Evolutionary conservation across 2,888 invertebrate genomes (phyloP).

Genomic region (Cheilosia pagana): DNA sequence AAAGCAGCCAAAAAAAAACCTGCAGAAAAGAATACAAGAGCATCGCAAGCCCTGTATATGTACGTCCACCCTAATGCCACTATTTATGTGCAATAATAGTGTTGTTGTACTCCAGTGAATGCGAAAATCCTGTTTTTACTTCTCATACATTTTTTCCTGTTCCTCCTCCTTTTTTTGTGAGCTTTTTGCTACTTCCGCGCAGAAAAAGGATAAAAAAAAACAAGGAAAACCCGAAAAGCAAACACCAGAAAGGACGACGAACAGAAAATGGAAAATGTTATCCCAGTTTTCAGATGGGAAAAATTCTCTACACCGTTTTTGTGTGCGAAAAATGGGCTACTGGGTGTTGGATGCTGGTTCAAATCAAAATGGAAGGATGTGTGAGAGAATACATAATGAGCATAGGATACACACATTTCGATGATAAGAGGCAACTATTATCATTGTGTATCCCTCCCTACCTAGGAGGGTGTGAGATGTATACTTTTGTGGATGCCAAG

Average conservation of each 20-base stretch:
- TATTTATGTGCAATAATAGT: slow-evolving; percentile 38
- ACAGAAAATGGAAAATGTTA: slow-evolving; percentile 53
- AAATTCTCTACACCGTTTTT: slow-evolving; percentile 70
- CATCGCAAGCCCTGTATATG: slow-evolving; percentile 16
- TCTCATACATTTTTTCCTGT: slow-evolving; percentile 29
- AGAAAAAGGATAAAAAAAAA: background rate
- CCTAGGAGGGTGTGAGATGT: slow-evolving; percentile 15
- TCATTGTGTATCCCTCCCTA: slow-evolving; percentile 34
- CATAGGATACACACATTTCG: slow-evolving; percentile 68
- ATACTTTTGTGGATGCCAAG: slow-evolving; percentile 53
- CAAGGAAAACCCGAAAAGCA: slow-evolving; percentile 7
- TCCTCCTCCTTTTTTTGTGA: slow-evolving; percentile 6
- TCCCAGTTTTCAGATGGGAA: slow-evolving; percentile 69
- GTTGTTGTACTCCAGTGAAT: slow-evolving; percentile 30
- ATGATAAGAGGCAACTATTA: slow-evolving; percentile 62
- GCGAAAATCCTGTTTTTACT: slow-evolving; percentile 53
- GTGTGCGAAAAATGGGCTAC: slow-evolving; percentile 65
- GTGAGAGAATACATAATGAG: slow-evolving; percentile 63
- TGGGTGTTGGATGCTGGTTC: slow-evolving; percentile 21
- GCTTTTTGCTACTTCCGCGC: slow-evolving; percentile 8
- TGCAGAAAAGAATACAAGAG: slow-evolving; percentile 13
- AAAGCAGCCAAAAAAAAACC: slow-evolving; percentile 2
- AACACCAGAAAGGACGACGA: slow-evolving; percentile 43
- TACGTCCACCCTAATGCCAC: slow-evolving; percentile 16
- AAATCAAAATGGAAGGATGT: slow-evolving; percentile 45